Conservation (phyloP, 2,888 invertebrate species). For the Branchinecta sandiegonensis region DNA sequence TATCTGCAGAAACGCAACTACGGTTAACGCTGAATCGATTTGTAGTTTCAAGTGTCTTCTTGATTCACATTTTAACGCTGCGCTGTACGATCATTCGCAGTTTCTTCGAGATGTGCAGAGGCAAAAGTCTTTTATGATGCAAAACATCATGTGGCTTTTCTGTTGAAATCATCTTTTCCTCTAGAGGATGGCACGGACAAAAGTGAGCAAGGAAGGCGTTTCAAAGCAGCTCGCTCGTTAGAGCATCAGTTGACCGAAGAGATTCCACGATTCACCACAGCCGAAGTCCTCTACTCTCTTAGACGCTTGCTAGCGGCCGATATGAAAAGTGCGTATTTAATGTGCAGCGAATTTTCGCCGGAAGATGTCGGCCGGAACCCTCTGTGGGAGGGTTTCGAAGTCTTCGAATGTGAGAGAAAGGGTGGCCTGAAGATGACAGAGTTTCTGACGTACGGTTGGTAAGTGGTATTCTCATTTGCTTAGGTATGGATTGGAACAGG, state of each 20-base stretch:
- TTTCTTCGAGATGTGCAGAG: too few relatives aligned
- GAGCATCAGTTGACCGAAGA: slow-evolving; percentile 47
- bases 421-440: slow-evolving; percentile 70
- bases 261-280: slow-evolving; percentile 55
- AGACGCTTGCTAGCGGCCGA: slow-evolving; percentile 72
- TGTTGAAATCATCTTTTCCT: too few relatives aligned
- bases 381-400: slow-evolving; percentile 48
- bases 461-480: slow-evolving; percentile 28
- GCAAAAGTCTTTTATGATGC: too few relatives aligned
- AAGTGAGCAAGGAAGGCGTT: slow-evolving; percentile 17
- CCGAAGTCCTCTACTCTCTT: slow-evolving; percentile 60
- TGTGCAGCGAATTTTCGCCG: slow-evolving; percentile 34
- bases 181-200: background rate
- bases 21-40: too few relatives aligned
- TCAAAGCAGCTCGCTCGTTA: slow-evolving; percentile 14
- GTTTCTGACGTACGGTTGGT: slow-evolving; percentile 64
- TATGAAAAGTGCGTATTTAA: slow-evolving; percentile 54
- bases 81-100: too few relatives aligned
- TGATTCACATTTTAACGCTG: too few relatives aligned
- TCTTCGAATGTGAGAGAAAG: slow-evolving; percentile 49
- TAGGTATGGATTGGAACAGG: too few relatives aligned
- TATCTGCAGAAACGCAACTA: too few relatives aligned
- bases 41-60: too few relatives aligned
- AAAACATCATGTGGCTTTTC: too few relatives aligned
- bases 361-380: slow-evolving; percentile 38